These are phyloP conservation scores for Tychaedon coryphoeus DNA, from an alignment of 2,113 vertebrate species.

Conservation along the genomic window DNA sequence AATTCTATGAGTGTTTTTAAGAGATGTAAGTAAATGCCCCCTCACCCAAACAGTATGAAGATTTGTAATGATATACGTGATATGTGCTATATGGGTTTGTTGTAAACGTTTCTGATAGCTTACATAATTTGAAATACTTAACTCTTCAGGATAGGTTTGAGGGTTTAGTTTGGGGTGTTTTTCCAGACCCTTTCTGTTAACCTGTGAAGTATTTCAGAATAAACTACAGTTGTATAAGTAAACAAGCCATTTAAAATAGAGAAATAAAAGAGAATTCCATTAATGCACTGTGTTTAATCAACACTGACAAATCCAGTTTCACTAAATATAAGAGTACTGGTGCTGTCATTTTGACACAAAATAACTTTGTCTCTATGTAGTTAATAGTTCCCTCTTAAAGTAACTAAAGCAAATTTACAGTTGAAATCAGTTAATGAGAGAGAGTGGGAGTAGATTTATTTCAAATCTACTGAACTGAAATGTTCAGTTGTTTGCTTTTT, in stretches of 20 bases:
- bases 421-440: slow-evolving; percentile 28
- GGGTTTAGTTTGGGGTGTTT: neutral
- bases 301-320: neutral
- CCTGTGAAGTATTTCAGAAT: neutral
- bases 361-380: neutral
- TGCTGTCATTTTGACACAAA: slow-evolving; percentile 23
- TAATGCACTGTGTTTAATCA: neutral
- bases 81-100: neutral
- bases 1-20: neutral
- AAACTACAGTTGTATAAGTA: neutral
- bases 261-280: neutral
- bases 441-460: slow-evolving; percentile 41
- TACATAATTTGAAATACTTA: neutral
- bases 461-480: slow-evolving; percentile 15
- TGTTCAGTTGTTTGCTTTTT: slow-evolving; percentile 27
- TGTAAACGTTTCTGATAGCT: neutral
- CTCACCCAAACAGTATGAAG: neutral
- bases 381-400: slow-evolving; percentile 30
- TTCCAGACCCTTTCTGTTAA: neutral
- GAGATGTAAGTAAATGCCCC: neutral
- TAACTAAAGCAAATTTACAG: slow-evolving; percentile 32
- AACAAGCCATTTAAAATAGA: neutral
- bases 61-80: neutral
- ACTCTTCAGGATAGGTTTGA: neutral
- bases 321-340: neutral